A percentile compares a stretch with the other conserved stretches of the same genome.
Evolutionary conservation across 2,113 vertebrate genomes (phyloP).

Genomic region (Chloropsis hardwickii): DNA sequence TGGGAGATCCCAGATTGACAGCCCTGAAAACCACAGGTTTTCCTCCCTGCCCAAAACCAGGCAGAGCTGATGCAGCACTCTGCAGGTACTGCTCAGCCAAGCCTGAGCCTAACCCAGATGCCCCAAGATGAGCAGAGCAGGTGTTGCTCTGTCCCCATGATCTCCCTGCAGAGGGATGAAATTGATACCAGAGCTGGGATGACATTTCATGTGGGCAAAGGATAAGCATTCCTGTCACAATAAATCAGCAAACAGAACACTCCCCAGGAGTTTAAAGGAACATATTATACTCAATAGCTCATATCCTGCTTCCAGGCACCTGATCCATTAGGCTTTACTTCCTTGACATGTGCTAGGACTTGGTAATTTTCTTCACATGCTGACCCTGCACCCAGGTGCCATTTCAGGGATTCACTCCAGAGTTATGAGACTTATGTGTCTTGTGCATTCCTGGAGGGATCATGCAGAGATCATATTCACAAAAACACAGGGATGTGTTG

Average conservation of each 20-base stretch:
- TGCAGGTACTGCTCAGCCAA: background rate
- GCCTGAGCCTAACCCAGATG: background rate
- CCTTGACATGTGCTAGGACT: background rate
- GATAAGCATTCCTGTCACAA: background rate
- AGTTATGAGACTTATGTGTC: background rate
- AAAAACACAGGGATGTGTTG: background rate
- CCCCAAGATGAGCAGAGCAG: background rate
- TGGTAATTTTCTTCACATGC: background rate
- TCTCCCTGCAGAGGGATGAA: background rate
- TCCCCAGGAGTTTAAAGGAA: background rate
- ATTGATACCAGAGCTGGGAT: background rate
- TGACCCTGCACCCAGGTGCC: background rate
- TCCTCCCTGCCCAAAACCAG: background rate
- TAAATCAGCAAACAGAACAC: background rate
- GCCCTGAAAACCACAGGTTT: background rate
- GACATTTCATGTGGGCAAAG: background rate
- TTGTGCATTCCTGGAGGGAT: background rate
- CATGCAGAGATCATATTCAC: background rate
- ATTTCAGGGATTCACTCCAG: background rate
- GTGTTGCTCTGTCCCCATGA: background rate
- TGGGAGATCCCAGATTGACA: background rate
- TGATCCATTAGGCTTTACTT: background rate
- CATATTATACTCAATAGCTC: background rate
- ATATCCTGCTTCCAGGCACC: constrained; percentile 3
- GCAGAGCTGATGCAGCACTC: background rate